Evolutionary conservation across 2,888 invertebrate species (phyloP).

Genomic region (Calliopum simillimum): DNA sequence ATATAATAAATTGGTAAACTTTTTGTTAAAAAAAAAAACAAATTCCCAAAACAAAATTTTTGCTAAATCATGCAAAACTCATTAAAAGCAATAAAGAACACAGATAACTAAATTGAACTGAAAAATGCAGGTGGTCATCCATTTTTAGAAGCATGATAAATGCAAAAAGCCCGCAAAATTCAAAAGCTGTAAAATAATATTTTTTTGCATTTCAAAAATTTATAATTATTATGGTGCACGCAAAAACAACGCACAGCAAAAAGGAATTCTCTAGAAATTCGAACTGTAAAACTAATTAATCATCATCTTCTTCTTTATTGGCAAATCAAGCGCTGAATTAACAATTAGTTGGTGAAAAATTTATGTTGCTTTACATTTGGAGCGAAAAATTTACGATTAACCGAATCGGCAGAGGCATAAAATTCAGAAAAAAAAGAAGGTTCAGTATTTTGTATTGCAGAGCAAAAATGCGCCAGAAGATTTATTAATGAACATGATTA

Average conservation of each 20-base stretch:
- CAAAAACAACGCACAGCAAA: too few species aligned
- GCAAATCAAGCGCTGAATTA: slow-evolving; percentile 22
- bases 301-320: slow-evolving; percentile 16
- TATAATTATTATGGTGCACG: background rate
- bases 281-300: slow-evolving; percentile 5
- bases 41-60: background rate
- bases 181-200: slow-evolving; percentile 2
- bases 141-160: background rate
- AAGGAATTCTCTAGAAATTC: slow-evolving; percentile 6
- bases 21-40: too few species aligned
- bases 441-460: background rate
- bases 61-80: slow-evolving; percentile 18
- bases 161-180: slow-evolving; percentile 7
- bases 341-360: slow-evolving; percentile 18
- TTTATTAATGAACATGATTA: slow-evolving; percentile 34
- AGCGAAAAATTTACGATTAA: background rate
- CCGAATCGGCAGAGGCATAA: background rate
- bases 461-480: background rate
- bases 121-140: background rate
- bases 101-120: too few species aligned
- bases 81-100: background rate
- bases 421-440: background rate
- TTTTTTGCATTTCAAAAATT: background rate
- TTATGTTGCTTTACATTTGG: background rate
- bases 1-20: too few species aligned